Conservation (phyloP, 1,140 invertebrate species). For the Cotesia vestalis region DNA sequence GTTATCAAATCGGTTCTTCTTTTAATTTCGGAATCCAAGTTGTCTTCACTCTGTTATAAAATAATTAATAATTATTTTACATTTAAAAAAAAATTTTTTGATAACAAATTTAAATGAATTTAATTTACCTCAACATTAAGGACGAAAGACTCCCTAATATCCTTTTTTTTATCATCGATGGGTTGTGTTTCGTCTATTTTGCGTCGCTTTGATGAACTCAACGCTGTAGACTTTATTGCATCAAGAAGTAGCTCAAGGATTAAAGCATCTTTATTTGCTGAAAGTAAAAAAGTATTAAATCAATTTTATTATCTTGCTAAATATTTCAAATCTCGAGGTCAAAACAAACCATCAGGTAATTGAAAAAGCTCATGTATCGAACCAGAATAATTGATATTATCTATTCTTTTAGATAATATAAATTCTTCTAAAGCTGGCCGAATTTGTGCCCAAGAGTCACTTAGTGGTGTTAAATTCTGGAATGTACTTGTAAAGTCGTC, state of each 20-base stretch:
- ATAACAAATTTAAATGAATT: not conserved
- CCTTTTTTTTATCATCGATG: not conserved
- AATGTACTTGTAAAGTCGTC: constrained; percentile 3
- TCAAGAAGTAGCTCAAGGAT: not conserved
- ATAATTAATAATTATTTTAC: not conserved
- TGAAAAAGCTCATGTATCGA: not conserved
- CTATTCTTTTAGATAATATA: constrained; percentile 17
- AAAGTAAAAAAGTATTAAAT: constrained; percentile 5
- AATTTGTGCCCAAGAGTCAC: not conserved
- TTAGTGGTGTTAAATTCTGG: not conserved
- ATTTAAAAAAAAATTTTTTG: not conserved
- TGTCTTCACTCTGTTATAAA: not conserved
- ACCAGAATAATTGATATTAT: not conserved
- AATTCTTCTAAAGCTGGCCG: constrained; percentile 6
- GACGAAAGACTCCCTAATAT: not conserved
- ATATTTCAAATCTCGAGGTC: not conserved
- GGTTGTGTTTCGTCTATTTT: not conserved
- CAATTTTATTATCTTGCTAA: not conserved
- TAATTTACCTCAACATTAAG: not conserved
- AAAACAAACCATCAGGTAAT: constrained; percentile 15
- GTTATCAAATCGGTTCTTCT: not conserved
- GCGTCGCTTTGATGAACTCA: not conserved
- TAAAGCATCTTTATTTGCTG: not conserved
- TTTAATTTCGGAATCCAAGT: constrained; percentile 17
- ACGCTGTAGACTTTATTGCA: not conserved